Evolutionary conservation across 2,113 vertebrate species (phyloP).

Genomic region (Phyllopteryx taeniolatus): DNA sequence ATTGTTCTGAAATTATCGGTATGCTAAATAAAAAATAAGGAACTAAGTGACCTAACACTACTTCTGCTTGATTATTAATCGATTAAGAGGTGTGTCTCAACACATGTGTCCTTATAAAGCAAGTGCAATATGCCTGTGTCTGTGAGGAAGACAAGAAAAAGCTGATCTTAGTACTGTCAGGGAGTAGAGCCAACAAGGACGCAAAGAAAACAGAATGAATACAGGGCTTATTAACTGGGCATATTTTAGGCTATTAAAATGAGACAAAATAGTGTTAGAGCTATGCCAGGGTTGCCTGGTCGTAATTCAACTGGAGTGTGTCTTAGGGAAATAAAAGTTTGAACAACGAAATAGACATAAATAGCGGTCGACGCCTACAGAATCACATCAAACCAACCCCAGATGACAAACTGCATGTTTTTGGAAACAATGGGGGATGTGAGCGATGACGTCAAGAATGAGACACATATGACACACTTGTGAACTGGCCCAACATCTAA

Average conservation of each 20-base stretch:
- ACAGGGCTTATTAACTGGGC: slow-evolving; percentile 34
- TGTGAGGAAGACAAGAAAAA: slow-evolving; percentile 29
- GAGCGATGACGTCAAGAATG: slow-evolving; percentile 16
- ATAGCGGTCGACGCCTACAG: neutral
- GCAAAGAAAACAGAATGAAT: slow-evolving; percentile 53
- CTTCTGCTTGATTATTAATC: no score
- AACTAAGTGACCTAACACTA: no score
- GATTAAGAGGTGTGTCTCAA: neutral
- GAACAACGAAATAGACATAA: neutral
- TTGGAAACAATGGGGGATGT: slow-evolving; percentile 4
- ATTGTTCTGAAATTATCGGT: no score
- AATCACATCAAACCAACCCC: neutral
- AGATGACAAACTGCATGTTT: slow-evolving; percentile 1
- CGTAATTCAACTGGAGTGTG: slow-evolving; percentile 36
- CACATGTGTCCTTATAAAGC: neutral
- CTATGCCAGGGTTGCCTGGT: slow-evolving; percentile 33
- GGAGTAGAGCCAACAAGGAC: slow-evolving; percentile 34
- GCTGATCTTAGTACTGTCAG: slow-evolving; percentile 29
- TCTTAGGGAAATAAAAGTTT: neutral
- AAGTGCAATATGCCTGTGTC: neutral
- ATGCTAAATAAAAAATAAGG: no score
- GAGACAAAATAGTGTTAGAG: slow-evolving; percentile 23
- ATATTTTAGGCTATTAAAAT: slow-evolving; percentile 21
- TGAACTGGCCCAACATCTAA: neutral
- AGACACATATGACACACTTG: slow-evolving; percentile 29